Evolutionary conservation across 1,140 invertebrate genomes (phyloP), one percentile per base, ranked within the genome.

Genomic region (Cyclina sinensis): DNA sequence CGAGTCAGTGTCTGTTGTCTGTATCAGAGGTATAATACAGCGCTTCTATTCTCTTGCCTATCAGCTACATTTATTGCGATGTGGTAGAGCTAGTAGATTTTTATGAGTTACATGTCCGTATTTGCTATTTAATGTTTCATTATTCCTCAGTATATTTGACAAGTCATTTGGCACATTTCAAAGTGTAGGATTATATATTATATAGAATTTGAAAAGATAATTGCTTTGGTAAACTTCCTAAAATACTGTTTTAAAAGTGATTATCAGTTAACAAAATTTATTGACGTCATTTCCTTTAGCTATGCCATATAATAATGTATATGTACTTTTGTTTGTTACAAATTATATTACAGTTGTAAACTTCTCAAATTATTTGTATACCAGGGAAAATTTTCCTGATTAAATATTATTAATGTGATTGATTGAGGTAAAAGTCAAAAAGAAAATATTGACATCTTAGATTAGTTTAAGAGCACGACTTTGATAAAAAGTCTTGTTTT

Each of bases 381-480:
- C 27, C 24, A 62, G 24, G 4, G 57, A 62, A 62, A 62, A 24
- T 62, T 62, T 62, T 62, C 46, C 43, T 43, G 5, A 43, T 14
- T 4, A 43, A 43, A 43, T 43, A 14, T 43, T 43, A 7, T 57
- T 11, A 7, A 4, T 27, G 4, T 14, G 24, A 27, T 9, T 27
- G 24, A 62, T 3, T 24, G 57, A 62, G 14, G 57, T 62, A 27
- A 62, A 62, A 62, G 18, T 62, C 1, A 62, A 62, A 62, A 62
- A 27, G 57, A 62, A 62, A 62, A 62, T 62, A 62, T 62, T 62
- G 57, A 62, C n/a, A 62, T 62, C n/a, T 4, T 62, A 11, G 24
- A 24, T 62, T 62, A 62, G 57, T 27, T 27, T 24, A 62, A 27
- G 57, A 62, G 18, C 24, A 62, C 27, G 24, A 62, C 4, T 62